Conservation (phyloP, 2,113 vertebrate species). For the Carlito syrichta region DNA sequence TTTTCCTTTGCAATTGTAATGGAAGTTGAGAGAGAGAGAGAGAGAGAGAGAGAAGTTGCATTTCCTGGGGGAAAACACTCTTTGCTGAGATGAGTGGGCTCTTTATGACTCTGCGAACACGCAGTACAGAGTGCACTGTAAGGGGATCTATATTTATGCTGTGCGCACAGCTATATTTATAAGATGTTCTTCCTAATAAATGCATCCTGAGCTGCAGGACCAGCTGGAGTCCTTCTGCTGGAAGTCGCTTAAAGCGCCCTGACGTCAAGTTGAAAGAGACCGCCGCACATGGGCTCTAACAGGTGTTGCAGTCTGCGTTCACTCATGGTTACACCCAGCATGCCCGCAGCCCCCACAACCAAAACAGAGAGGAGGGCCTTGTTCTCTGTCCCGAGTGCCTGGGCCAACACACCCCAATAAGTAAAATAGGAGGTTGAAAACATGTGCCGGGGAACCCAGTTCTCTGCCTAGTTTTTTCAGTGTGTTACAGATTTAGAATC, state of each 20-base stretch:
- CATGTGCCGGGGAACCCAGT: not conserved
- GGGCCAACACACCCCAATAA: too few relatives aligned
- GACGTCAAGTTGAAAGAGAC: not conserved
- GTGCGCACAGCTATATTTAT: not conserved
- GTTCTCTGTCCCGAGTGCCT: not conserved
- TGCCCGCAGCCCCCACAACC: not conserved
- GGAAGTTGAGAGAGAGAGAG: not conserved
- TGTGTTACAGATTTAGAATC: not conserved
- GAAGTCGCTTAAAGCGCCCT: not conserved
- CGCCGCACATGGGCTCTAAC: not conserved
- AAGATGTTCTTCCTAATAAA: not conserved
- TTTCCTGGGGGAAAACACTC: not conserved
- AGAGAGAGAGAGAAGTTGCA: not conserved
- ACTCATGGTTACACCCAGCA: too few relatives aligned
- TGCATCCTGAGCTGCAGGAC: not conserved
- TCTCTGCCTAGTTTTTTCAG: not conserved
- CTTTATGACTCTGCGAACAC: not conserved
- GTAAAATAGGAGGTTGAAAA: not conserved
- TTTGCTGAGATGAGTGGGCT: not conserved
- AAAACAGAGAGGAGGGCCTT: not conserved
- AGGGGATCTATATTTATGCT: not conserved
- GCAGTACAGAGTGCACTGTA: not conserved
- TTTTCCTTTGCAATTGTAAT: not conserved
- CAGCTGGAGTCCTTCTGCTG: not conserved
- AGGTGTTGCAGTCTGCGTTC: not conserved